Evolutionary conservation across 2,113 vertebrate genomes (phyloP).

Genomic region (Notarius lentiginosus): DNA sequence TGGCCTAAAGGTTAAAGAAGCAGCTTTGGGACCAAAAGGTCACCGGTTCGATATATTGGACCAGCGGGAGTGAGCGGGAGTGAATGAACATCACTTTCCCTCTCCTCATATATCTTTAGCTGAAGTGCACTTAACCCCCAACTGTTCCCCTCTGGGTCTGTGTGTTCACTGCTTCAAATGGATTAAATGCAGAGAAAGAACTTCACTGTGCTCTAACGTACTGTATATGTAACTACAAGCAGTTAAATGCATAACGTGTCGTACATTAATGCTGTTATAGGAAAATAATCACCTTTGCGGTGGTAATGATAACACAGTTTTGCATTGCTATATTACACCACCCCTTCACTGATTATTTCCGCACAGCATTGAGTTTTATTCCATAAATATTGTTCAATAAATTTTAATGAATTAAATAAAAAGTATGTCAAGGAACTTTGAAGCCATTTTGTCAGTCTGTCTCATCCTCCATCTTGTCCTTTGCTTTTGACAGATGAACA

Average conservation of each 20-base stretch:
- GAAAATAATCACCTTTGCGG: background rate
- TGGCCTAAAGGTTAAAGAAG: no score
- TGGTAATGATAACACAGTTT: background rate
- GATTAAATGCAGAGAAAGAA: no score
- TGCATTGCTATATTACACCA: background rate
- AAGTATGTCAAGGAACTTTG: background rate
- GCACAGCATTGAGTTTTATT: background rate
- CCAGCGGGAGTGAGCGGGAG: no score
- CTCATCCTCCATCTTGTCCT: background rate
- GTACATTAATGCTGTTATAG: background rate
- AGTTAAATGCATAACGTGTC: background rate
- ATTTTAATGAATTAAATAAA: background rate
- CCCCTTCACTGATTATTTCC: background rate
- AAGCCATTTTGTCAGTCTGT: background rate
- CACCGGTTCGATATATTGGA: no score
- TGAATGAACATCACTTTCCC: no score
- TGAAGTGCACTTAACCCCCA: no score
- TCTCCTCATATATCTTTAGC: no score
- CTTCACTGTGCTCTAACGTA: no score
- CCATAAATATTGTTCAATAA: background rate
- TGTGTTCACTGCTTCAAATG: no score
- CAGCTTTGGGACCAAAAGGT: no score
- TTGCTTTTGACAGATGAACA: background rate
- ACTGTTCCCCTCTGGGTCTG: no score
- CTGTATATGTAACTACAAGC: background rate